phyloP scores from a whole-genome alignment of 1,140 invertebrate species.

The Mya arenaria region DNA sequence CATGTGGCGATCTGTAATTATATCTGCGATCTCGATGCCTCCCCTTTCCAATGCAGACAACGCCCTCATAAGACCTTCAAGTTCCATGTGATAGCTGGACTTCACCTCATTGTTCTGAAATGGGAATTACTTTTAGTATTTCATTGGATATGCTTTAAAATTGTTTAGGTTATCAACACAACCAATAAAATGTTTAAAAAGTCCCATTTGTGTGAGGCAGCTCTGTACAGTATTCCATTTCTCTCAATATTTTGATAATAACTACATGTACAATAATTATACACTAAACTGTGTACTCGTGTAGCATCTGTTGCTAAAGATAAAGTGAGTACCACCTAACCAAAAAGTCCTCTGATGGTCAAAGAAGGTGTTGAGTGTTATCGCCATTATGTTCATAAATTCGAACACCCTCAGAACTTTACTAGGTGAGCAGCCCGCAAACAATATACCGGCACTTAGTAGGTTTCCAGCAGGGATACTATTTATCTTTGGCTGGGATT shows the following conservation, averaged over 20 bases:
- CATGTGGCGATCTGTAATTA: conserved; percentile 56
- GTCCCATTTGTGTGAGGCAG: not conserved
- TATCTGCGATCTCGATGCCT: conserved; percentile 16
- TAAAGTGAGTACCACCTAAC: too few relatives aligned
- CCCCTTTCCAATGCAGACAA: conserved; percentile 14
- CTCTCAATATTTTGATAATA: not conserved
- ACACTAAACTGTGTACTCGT: not conserved
- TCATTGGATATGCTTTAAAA: not conserved
- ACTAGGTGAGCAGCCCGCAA: conserved; percentile 20
- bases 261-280: conserved; percentile 18
- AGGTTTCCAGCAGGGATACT: conserved; percentile 5
- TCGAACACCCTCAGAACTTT: conserved; percentile 10
- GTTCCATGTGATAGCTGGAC: conserved; percentile 47
- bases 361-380: not conserved
- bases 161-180: not conserved
- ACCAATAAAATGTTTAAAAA: not conserved
- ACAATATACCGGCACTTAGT: conserved; percentile 4
- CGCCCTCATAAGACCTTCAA: conserved; percentile 41
- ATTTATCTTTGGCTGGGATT: not conserved
- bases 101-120: conserved; percentile 61
- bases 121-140: not conserved
- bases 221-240: not conserved
- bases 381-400: conserved; percentile 1
- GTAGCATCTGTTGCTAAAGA: not conserved
- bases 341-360: conserved; percentile 1